Conservation (phyloP, 2,888 invertebrate genomes). For the Polymixis lichenea region DNA sequence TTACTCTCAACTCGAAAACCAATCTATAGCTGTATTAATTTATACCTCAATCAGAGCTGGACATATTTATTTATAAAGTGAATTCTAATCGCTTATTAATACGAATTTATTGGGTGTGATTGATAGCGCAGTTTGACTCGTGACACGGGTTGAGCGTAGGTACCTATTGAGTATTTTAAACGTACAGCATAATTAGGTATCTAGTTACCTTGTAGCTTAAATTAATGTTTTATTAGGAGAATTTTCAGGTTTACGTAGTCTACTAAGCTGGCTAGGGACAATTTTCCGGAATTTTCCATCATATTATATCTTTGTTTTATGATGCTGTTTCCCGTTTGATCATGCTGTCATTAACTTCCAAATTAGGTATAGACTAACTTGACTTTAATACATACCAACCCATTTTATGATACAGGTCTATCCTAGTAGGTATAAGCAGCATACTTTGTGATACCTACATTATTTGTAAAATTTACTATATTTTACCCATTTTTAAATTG, state of each 20-base stretch:
- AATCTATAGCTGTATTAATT: slow-evolving; percentile 13
- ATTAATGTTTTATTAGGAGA: background rate
- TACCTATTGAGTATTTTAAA: background rate
- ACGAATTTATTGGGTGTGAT: slow-evolving; percentile 31
- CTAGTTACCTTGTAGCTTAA: background rate
- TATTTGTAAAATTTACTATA: no score
- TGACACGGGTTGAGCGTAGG: background rate
- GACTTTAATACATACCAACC: background rate
- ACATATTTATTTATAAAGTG: slow-evolving; percentile 30
- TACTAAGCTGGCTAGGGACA: background rate
- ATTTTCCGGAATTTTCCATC: background rate
- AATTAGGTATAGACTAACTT: background rate
- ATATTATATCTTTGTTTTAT: background rate
- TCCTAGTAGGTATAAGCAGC: no score
- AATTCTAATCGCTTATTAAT: slow-evolving; percentile 20
- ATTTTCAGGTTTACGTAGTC: background rate
- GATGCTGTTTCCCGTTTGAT: background rate
- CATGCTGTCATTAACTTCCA: background rate
- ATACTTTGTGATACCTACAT: no score
- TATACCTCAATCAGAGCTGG: slow-evolving; percentile 2
- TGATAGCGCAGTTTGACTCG: slow-evolving; percentile 20
- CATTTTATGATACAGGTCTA: background rate
- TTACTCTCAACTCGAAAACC: slow-evolving; percentile 11
- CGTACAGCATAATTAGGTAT: background rate
- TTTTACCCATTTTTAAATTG: no score